phyloP scores from a whole-genome alignment of 1,140 invertebrate species.

The Drosophila kanapiae region DNA sequence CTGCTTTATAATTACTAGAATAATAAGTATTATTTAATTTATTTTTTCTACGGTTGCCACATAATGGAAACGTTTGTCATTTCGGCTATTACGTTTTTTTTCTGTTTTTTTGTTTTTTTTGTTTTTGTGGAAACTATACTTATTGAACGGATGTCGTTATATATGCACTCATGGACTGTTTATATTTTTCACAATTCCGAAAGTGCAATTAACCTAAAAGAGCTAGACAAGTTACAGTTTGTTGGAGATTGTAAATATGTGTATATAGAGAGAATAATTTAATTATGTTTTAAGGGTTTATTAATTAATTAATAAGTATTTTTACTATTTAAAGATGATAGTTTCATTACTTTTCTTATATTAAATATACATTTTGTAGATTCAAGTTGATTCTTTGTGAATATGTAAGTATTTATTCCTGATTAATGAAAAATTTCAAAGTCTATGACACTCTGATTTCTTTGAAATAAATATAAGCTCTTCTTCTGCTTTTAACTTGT shows the following conservation, averaged over 20 bases:
- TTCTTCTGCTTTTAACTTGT: too few species aligned
- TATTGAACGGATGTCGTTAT: conserved; percentile 48
- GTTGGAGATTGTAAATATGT: not conserved
- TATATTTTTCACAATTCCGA: conserved; percentile 13
- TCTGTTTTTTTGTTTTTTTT: not conserved
- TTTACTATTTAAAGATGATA: too few species aligned
- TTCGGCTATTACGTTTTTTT: conserved; percentile 41
- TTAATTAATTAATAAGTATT: not conserved
- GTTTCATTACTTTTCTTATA: not conserved
- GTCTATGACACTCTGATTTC: too few species aligned
- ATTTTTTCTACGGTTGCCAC: conserved; percentile 26
- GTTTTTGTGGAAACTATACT: conserved; percentile 11
- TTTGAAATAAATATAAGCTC: too few species aligned
- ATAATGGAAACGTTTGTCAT: conserved; percentile 59
- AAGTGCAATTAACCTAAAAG: conserved; percentile 44
- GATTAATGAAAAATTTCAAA: too few species aligned
- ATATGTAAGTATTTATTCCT: too few species aligned
- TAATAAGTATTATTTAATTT: conserved; percentile 65
- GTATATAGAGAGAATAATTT: not conserved
- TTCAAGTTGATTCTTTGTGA: too few species aligned
- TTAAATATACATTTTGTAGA: too few species aligned
- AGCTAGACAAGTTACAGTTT: conserved; percentile 6
- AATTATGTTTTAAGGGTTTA: not conserved
- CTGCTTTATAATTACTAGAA: conserved; percentile 81
- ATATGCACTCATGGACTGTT: conserved; percentile 7